Evolutionary conservation across 2,113 vertebrate species (phyloP).

Genomic region (Otocyon megalotis): DNA sequence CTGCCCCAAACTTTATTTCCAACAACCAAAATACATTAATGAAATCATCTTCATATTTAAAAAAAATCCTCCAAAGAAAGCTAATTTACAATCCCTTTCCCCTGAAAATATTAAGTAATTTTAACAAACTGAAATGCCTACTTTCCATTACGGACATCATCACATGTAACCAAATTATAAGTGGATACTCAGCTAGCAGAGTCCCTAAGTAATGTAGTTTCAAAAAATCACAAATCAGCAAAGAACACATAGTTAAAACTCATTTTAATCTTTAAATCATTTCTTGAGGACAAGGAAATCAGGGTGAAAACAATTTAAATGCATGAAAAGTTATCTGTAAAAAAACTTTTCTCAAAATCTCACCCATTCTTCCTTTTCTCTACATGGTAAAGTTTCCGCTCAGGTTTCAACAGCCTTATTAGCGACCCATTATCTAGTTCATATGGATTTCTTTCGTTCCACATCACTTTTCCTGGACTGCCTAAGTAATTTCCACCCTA

Average conservation of each 20-base stretch:
- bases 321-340: background rate
- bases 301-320: background rate
- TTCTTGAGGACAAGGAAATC: background rate
- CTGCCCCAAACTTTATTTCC: background rate
- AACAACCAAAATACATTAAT: background rate
- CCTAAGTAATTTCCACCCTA: background rate
- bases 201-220: background rate
- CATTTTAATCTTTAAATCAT: constrained; percentile 35
- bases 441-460: background rate
- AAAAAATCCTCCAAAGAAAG: background rate
- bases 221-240: background rate
- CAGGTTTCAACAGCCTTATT: background rate
- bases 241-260: background rate
- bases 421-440: background rate
- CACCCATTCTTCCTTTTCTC: background rate
- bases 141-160: background rate
- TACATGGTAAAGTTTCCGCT: background rate
- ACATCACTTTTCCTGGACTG: background rate
- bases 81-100: background rate
- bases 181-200: background rate
- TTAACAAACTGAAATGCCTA: background rate
- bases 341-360: constrained; percentile 15
- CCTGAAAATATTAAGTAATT: background rate
- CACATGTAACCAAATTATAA: background rate
- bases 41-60: background rate